A percentile compares a stretch with the other conserved stretches of the same genome.
These are phyloP conservation scores for Lypha dubia DNA, from an alignment of 2,888 invertebrate species.

Conservation along the genomic window DNA sequence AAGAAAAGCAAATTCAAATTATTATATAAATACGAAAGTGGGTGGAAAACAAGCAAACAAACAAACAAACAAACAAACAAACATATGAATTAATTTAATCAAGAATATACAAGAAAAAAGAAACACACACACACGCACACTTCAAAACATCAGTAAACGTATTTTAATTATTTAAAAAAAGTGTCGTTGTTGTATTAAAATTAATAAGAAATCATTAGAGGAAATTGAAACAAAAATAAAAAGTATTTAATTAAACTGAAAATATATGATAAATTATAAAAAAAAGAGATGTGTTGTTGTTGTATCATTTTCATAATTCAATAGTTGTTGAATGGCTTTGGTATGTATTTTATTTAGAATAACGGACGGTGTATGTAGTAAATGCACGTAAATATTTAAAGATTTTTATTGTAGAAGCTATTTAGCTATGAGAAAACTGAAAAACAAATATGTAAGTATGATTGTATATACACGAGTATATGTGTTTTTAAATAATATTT, in stretches of 20 bases:
- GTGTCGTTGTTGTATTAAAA: conserved; percentile 70
- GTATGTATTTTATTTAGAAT: neutral
- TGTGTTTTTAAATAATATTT: no score
- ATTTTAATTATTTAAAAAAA: conserved; percentile 63
- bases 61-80: no score
- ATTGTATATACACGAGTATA: no score
- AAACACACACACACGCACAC: conserved; percentile 67
- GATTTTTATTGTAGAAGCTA: no score
- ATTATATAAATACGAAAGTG: conserved; percentile 43
- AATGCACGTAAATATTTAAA: no score
- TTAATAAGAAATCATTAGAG: conserved; percentile 63
- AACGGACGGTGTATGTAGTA: no score
- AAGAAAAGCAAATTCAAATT: conserved; percentile 33
- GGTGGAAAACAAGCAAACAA: conserved; percentile 39
- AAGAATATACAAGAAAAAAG: conserved; percentile 45
- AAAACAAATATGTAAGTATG: no score
- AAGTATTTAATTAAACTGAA: conserved; percentile 67
- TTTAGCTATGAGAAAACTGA: no score
- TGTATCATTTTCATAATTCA: neutral
- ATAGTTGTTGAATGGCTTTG: no score
- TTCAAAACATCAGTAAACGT: conserved; percentile 59
- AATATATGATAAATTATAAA: conserved; percentile 64
- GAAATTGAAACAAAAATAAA: conserved; percentile 62
- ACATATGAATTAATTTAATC: conserved; percentile 48
- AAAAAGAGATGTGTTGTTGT: neutral